A percentile compares a stretch with the other conserved stretches of the same genome.
Conservation (phyloP, 2,797 vertebrate species). For the Galago senegalensis region DNA sequence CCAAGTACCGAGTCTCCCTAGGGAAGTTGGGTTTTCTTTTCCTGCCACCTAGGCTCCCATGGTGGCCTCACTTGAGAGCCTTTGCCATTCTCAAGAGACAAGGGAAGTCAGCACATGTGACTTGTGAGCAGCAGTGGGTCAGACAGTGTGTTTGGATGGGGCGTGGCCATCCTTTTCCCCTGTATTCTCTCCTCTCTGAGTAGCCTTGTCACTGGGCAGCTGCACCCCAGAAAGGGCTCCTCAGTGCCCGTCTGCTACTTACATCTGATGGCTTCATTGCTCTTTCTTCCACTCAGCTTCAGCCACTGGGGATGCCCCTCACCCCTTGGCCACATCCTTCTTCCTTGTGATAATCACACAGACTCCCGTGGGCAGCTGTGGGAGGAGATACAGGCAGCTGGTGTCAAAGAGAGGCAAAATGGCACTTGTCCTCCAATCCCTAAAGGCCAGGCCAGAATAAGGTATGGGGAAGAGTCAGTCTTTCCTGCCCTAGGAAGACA, state of each 20-base stretch:
- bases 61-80: not conserved
- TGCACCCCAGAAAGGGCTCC: not conserved
- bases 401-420: not conserved
- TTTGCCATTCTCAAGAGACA: not conserved
- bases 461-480: not conserved
- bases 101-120: not conserved
- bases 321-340: not conserved
- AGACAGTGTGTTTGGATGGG: not conserved
- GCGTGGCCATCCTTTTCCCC: not conserved
- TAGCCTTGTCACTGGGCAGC: not conserved
- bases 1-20: not conserved
- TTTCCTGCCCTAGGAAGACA: slow-evolving; percentile 3
- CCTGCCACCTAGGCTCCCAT: not conserved
- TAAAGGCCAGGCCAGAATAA: not conserved
- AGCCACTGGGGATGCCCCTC: rapidly evolving
- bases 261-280: not conserved
- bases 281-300: not conserved
- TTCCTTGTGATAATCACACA: not conserved
- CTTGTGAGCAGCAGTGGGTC: not conserved
- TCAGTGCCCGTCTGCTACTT: not conserved
- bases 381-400: not conserved
- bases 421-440: not conserved
- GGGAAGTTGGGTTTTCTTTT: slow-evolving; percentile 31
- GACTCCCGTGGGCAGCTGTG: not conserved
- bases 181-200: not conserved